Base-by-base conservation (phyloP, 1,140 invertebrate genomes). In the Diploscapter pachys region DNA sequence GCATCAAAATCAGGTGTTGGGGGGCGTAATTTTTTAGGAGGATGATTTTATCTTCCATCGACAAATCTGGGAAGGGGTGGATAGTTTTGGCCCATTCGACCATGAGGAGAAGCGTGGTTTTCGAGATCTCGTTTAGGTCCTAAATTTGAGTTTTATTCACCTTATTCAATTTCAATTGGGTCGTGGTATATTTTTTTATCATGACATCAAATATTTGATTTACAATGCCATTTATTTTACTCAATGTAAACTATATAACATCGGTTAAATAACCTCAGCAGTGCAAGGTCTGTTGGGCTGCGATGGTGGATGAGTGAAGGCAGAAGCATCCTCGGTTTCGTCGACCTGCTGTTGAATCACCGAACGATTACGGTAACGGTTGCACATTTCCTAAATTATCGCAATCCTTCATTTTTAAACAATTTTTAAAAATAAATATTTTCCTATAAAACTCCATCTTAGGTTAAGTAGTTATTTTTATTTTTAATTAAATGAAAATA, bases 1-100 rank as follows among this genome's bases (percentile, higher is more conserved):
- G 83, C 83, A 85, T 85, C 55, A 85, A 75, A 74, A 85, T 85
- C 13, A 85, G 76, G 70, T 85, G 83, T 71, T 85, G 83, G 9
- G 83, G 83, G 11, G 83, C 83, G 71, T 85, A 85, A 62, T 85
- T 85, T 71, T 84, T 84, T 52, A 82, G 71, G 9, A 80, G 71
- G 61, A 81, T 81, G 52, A 81, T 82, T 66, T 85, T 85, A 63
- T 85, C 83, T 50, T 78, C 77, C 73, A 78, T 78, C 2, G 48
- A 53, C 5, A 78, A 55, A 49, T 76, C 75, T 59, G 76, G 70
- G 63, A 78, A 78, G 3, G 77, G 77, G 8, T 63, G 3, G 9
- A 80, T 50, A 3, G 79, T 69, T 65, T 86, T 84, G 6, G 82
- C 82, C 83, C 83, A 84, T 72, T 84, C 83, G 5, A 84, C 84